A percentile compares a stretch with the other conserved stretches of the same genome.
phyloP scores from a whole-genome alignment of 2,797 vertebrate genomes.

The Meda fulgida region DNA sequence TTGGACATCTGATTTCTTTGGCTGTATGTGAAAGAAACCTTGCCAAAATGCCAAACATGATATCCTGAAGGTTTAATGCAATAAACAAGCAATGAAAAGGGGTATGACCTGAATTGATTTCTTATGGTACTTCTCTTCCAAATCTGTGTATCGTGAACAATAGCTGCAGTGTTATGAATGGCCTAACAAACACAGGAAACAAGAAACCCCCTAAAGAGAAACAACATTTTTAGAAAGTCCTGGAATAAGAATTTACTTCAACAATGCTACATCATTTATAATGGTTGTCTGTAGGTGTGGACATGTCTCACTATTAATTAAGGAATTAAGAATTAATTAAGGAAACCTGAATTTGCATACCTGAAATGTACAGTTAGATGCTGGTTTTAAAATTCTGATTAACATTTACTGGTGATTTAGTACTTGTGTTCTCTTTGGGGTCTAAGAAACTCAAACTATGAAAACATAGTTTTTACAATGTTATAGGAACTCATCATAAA shows the following conservation, averaged over 20 bases:
- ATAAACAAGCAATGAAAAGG: slow-evolving; percentile 54
- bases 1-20: slow-evolving; percentile 59
- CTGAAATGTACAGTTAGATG: neutral
- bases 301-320: neutral
- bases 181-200: slow-evolving; percentile 59
- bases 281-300: neutral
- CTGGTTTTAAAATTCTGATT: neutral
- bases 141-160: slow-evolving; percentile 49
- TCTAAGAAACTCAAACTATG: neutral
- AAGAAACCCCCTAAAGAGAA: slow-evolving; percentile 29
- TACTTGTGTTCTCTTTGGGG: neutral
- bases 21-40: slow-evolving; percentile 29
- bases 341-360: neutral
- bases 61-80: slow-evolving; percentile 53
- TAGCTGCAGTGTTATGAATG: slow-evolving; percentile 55
- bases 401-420: slow-evolving; percentile 5
- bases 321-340: too few species aligned
- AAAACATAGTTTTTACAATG: neutral
- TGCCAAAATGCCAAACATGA: slow-evolving; percentile 53
- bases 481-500: neutral
- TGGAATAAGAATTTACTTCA: neutral
- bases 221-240: slow-evolving; percentile 51
- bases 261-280: slow-evolving; percentile 16
- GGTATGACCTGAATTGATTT: slow-evolving; percentile 58
- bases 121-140: slow-evolving; percentile 51